Percentiles rank a stretch among this genome's conserved stretches.
These are phyloP conservation scores for Crocuta crocuta DNA, from an alignment of 2,113 vertebrate genomes.

Conservation along the genomic window DNA sequence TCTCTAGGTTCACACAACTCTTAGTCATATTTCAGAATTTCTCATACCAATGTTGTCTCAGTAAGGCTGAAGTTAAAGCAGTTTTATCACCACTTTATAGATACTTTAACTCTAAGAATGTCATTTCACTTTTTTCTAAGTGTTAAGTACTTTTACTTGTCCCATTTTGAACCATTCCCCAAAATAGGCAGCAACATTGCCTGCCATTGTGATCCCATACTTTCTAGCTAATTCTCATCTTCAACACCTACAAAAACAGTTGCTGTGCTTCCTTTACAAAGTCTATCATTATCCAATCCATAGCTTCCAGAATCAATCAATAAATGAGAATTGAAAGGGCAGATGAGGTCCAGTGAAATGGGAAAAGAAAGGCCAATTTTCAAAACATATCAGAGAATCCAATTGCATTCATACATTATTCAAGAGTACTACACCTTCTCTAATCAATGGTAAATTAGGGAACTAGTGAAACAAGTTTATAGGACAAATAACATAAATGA, in stretches of 20 bases:
- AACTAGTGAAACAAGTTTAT: neutral
- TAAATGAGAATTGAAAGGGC: neutral
- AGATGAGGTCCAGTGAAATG: neutral
- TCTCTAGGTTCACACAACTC: neutral
- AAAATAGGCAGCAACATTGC: neutral
- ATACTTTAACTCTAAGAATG: neutral
- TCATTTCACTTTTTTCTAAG: neutral
- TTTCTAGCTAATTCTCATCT: neutral
- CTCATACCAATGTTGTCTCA: neutral
- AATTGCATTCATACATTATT: neutral
- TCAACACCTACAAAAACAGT: neutral
- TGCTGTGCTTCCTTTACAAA: neutral
- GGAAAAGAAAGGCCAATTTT: neutral
- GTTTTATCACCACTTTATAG: neutral
- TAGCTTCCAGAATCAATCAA: neutral
- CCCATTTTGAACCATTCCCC: neutral
- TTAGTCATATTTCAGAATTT: neutral
- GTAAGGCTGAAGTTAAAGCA: neutral
- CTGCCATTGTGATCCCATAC: neutral
- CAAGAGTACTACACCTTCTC: neutral
- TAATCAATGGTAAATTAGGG: neutral
- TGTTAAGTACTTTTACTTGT: neutral
- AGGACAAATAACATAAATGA: neutral
- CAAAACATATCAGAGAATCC: neutral
- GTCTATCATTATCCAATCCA: neutral